Conservation (phyloP, 35 echinoderm and acorn worm species). For the Strongylocentrotus purpuratus region DNA sequence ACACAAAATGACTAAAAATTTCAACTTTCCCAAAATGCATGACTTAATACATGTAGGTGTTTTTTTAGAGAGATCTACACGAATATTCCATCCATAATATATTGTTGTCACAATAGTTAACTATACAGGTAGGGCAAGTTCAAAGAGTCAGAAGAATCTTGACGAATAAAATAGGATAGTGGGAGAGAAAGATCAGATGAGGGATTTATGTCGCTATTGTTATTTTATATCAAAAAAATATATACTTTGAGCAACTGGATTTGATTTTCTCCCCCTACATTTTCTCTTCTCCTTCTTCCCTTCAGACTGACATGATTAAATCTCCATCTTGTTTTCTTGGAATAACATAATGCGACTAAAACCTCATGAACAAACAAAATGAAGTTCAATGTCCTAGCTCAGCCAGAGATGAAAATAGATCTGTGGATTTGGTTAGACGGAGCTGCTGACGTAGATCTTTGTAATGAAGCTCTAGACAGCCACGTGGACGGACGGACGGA, state of each 20-base stretch:
- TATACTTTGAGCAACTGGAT: not conserved
- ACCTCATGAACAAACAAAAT: not conserved
- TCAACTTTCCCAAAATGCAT: too few species aligned
- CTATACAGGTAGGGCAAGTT: too few species aligned
- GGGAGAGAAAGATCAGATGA: not conserved
- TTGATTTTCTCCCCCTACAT: not conserved
- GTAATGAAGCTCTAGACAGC: not conserved
- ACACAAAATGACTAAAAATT: too few species aligned
- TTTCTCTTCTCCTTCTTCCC: not conserved
- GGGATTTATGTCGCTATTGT: not conserved
- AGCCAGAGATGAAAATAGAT: not conserved
- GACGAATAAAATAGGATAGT: not conserved
- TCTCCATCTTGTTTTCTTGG: conserved; percentile 9
- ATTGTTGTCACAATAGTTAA: too few species aligned
- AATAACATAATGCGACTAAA: not conserved
- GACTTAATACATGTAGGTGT: too few species aligned
- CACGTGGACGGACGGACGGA: not conserved
- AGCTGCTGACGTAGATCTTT: not conserved
- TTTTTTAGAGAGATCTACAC: too few species aligned
- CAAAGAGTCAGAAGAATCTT: too few species aligned
- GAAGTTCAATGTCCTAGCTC: not conserved
- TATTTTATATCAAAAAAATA: not conserved
- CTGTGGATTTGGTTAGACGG: not conserved
- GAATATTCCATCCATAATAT: too few species aligned
- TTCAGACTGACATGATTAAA: not conserved